phyloP scores from a whole-genome alignment of 1,140 invertebrate genomes.

The Nephotettix cincticeps region DNA sequence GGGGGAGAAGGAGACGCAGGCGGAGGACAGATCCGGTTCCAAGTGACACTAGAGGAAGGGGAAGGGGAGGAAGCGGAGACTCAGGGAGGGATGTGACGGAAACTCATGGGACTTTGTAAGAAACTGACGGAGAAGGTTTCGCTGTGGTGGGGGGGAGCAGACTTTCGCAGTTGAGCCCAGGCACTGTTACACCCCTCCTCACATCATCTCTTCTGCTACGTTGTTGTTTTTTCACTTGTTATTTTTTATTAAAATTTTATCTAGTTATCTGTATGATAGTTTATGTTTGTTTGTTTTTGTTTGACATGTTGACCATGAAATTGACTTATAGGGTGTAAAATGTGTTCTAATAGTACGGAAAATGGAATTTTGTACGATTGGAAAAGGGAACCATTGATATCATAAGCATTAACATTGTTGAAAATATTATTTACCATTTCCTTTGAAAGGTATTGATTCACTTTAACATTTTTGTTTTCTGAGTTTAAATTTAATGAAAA shows the following conservation, averaged over 20 bases:
- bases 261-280: too few species aligned
- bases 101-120: slow-evolving; percentile 29
- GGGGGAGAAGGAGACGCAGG: slow-evolving; percentile 35
- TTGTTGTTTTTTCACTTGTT: background rate
- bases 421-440: too few species aligned
- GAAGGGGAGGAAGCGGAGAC: slow-evolving; percentile 36
- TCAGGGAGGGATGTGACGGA: slow-evolving; percentile 30
- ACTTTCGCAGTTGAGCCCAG: slow-evolving; percentile 18
- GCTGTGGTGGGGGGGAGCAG: slow-evolving; percentile 28
- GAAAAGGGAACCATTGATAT: too few species aligned
- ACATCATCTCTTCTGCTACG: background rate
- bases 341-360: too few species aligned
- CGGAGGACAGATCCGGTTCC: slow-evolving; percentile 43
- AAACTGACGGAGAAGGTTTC: slow-evolving; percentile 28
- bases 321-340: too few species aligned
- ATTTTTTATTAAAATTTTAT: background rate
- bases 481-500: too few species aligned
- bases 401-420: too few species aligned
- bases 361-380: too few species aligned
- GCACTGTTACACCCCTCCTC: background rate
- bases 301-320: too few species aligned
- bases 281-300: too few species aligned
- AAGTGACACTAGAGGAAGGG: slow-evolving; percentile 85
- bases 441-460: too few species aligned
- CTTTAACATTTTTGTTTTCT: too few species aligned